phyloP scores from a whole-genome alignment of 2,797 vertebrate genomes.

The Microcaecilia unicolor region DNA sequence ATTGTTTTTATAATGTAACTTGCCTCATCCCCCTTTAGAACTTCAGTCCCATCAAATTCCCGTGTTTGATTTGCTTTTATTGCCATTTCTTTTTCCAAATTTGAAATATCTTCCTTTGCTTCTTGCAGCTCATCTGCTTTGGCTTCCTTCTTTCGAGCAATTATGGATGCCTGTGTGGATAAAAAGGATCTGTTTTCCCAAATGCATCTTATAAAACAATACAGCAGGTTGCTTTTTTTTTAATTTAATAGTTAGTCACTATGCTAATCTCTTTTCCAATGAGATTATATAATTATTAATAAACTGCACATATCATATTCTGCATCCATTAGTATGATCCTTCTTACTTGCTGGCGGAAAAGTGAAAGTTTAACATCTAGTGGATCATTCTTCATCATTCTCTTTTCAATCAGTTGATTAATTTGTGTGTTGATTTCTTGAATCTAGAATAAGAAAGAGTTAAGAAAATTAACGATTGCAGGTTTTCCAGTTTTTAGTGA shows the following conservation, averaged over 20 bases:
- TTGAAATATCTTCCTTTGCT: conserved; percentile 75
- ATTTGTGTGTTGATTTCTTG: conserved; percentile 72
- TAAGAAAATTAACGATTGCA: conserved; percentile 7
- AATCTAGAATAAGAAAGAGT: conserved; percentile 59
- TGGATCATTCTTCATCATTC: conserved; percentile 84
- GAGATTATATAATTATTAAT: no score
- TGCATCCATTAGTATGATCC: no score
- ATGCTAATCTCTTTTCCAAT: no score
- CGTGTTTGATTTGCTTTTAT: conserved; percentile 66
- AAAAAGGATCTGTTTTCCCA: no score
- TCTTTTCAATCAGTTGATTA: conserved; percentile 85
- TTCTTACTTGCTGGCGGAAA: conserved; percentile 83
- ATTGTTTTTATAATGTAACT: no score
- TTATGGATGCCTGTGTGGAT: conserved; percentile 76
- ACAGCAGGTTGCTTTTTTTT: no score
- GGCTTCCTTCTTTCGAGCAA: conserved; percentile 81
- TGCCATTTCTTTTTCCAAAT: conserved; percentile 66
- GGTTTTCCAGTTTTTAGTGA: no score
- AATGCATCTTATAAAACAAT: no score
- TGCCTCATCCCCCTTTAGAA: conserved; percentile 84
- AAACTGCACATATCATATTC: no score
- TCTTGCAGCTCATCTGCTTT: conserved; percentile 91
- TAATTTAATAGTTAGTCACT: no score
- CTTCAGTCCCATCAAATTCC: conserved; percentile 60
- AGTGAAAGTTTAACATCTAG: conserved; percentile 82